Base-by-base conservation (phyloP, 2,797 vertebrate genomes). In the Discoglossus pictus region DNA sequence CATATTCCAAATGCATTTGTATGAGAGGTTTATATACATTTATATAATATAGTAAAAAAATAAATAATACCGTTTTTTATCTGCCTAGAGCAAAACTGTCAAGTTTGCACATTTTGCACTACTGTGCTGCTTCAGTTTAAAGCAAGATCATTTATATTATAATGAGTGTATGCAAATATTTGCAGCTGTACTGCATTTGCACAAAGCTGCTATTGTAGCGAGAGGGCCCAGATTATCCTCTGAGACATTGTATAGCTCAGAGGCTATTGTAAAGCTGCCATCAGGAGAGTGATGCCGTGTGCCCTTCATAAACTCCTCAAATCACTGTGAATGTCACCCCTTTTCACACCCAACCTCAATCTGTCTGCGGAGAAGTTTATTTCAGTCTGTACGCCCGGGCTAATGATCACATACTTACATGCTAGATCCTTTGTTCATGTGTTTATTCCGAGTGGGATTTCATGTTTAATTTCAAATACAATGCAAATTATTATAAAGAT, bases 221-320 rank as follows among this genome's bases (percentile, higher is more conserved):
- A 53, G 40, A 54, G 47, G 48, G 47, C 48, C 36, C 38, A 53
- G 56, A 46, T 43, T 53, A 43, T 68, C 65, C 65, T 68, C 56
- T 13, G 65, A 60, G 65, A 61, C 50, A 24, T 43, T 53, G 56
- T 40, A 61, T 27, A 40, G 56, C 65, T 61, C 65, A 61, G 47
- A 68, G 65, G 56, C 65, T 68, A 61, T 68, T 68, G 56, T 61
- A 61, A 61, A 68, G 48, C 65, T 68, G 65, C 65, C 65, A 68
- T 68, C 48, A 61, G 39, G 27, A 68, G 48, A 68, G 47, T 68
- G 56, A 68, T 68, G 56, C 23, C 10, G 48, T 39, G 51, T 61
- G 65, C 27, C 65, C 65, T 68, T 68, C 56, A 68, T 68, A 50
- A 50, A 54, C 56, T 53, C 56, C 12, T 47, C 56, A 54, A 51